Evolutionary conservation across 2,113 vertebrate genomes (phyloP).

Genomic region (Formicarius rufipectus): DNA sequence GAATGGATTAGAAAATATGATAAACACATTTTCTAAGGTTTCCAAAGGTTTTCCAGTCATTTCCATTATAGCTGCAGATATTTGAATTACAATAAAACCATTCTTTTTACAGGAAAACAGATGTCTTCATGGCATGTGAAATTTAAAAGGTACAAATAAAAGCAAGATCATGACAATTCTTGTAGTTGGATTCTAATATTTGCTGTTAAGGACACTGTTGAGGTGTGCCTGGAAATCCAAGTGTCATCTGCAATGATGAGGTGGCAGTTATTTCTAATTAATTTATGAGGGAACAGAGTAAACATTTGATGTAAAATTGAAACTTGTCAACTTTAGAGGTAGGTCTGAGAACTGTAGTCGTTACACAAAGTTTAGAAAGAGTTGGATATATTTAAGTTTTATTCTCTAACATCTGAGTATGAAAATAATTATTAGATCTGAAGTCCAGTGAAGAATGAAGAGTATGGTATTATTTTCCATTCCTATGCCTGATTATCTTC

Average conservation of each 20-base stretch:
- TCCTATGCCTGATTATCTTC: neutral
- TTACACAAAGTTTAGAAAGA: neutral
- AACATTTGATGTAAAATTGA: neutral
- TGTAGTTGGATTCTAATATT: neutral
- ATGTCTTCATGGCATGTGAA: neutral
- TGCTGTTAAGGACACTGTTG: neutral
- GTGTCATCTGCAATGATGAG: neutral
- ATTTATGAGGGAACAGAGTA: neutral
- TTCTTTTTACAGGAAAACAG: neutral
- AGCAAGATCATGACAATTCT: neutral
- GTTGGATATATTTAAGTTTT: neutral
- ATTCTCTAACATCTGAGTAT: neutral
- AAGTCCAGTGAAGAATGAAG: rapidly evolving
- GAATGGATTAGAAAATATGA: neutral
- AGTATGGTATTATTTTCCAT: neutral
- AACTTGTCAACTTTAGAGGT: neutral
- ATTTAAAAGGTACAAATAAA: neutral
- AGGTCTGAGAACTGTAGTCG: neutral
- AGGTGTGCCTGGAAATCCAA: neutral
- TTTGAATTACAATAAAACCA: neutral
- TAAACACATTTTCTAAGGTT: neutral
- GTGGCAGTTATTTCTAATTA: neutral
- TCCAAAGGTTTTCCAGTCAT: neutral
- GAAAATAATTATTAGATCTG: neutral
- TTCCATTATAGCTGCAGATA: neutral